phyloP scores from a whole-genome alignment of 2,113 vertebrate genomes.

The Ictalurus furcatus region DNA sequence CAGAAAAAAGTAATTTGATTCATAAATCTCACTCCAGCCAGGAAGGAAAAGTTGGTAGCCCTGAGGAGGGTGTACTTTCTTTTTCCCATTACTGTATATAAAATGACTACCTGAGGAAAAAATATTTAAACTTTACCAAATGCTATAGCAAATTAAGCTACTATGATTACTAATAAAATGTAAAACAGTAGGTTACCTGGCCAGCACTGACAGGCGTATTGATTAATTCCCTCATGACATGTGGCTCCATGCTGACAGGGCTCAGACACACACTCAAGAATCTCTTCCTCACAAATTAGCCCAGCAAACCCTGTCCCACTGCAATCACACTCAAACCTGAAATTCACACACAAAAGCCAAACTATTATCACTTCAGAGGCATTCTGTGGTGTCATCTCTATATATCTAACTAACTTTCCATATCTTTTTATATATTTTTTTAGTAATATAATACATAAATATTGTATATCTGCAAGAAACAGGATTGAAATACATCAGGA shows the following conservation, averaged over 20 bases:
- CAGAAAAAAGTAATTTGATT: no score
- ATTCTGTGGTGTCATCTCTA: neutral
- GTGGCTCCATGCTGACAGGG: slow-evolving; percentile 84
- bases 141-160: neutral
- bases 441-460: no score
- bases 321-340: slow-evolving; percentile 87
- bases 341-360: neutral
- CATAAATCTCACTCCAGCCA: no score
- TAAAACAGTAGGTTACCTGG: slow-evolving; percentile 72
- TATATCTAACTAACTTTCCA: neutral
- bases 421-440: neutral
- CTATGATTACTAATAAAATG: neutral
- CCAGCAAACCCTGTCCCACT: slow-evolving; percentile 83
- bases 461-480: neutral
- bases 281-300: slow-evolving; percentile 80
- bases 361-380: neutral
- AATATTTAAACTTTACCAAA: neutral
- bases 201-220: slow-evolving; percentile 87
- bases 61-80: neutral
- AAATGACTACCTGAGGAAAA: neutral
- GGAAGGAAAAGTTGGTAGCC: no score
- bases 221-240: slow-evolving; percentile 80
- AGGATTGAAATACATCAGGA: neutral
- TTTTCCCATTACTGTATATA: neutral
- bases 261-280: slow-evolving; percentile 86